Base-by-base conservation (phyloP, 2,797 vertebrate species). In the Cynopterus sphinx region DNA sequence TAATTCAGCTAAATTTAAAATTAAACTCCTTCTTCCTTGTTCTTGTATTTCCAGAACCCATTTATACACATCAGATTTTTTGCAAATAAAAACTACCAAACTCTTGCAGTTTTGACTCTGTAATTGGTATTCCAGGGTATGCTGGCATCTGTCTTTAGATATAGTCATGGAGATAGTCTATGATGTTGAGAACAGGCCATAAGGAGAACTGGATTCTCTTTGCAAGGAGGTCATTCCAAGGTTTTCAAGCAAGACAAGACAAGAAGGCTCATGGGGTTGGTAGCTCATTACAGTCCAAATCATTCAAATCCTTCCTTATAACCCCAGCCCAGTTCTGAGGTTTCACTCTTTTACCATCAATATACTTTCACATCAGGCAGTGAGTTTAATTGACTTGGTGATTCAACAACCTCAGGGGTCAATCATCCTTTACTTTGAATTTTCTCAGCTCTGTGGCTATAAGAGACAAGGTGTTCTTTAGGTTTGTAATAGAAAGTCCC, bases 331-430 rank as follows among this genome's bases (percentile, higher is more conserved):
- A 71, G 19, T 59, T 81, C 55, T 88, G 53, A 71, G 12, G 33
- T 92, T 85, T 75, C 73, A 59, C 11, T 43, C 24, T 36, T 85
- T 90, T 49, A 71, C 49, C 63, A 17, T 49, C 39, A 74, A 31
- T 55, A 96, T n/a, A 85, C 46, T 94, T 90, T 75, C n/a, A 88
- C 15, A 73, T 36, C 31, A 77, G 57, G 28, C 49, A 77, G n/a
- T 65, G n/a, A 90, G 65, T 57, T 78, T 70, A 83, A 73, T 12
- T 43, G 39, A 90, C 21, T 65, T 59, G 8, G 26, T 41, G 71
- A 78, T 33, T 90, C 28, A 31, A 11, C 41, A 84, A 74, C 33
- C 22, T 21, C 28, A 3, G 19, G 22, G 17, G 26, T 16, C 28
- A 31, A 86, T 43, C 31, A 36, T 51, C 26, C 53, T 68, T 67